Base-by-base conservation (phyloP, 2,113 vertebrate species). In the Salvelinus fontinalis region DNA sequence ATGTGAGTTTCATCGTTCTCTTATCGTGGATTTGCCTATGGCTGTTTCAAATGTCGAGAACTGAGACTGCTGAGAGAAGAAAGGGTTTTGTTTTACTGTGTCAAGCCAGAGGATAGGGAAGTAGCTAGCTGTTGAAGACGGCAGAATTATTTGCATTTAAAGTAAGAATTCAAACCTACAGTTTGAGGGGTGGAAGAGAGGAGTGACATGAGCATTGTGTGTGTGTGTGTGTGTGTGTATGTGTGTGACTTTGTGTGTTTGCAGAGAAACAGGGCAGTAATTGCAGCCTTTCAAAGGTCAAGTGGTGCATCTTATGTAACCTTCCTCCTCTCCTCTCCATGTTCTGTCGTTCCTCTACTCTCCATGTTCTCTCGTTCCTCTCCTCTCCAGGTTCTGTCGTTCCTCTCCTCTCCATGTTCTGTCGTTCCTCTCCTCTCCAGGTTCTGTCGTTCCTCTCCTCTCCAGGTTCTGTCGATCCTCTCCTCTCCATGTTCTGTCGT, bases 141-240 rank as follows among this genome's bases (percentile, higher is more conserved):
- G 39, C 0, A 39, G 8, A n/a, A 31, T 34, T 24, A 74, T 65
- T 49, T 11, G 31, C 24, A 7, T 26, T 39, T 6, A 34, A 67
- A 34, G 2, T 48, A 26, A 49, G 29, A 24, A 8, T 39, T 26
- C 9, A 2, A 34, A 73, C 14, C 57, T 22, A n/a, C 16, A 27
- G 66, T 29, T 16, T 34, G 31, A 68, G 67, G 2, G 49, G 74
- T 13, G 70, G 70, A 54, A 3, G 51, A 54, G 16, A 54, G 16
- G 13, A 80, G 67, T 79, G 76, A 64, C 82, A 73, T 79, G 81
- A 77, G 78, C 76, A 77, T 74, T 76, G 79, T 79, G 24, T 22
- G 39, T 71, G 59, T 71, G 39, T 39, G 39, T 39, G 1, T 44
- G 20, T 49, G 24, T 62, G 49, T 69, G 22, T 69, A 11, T 48